Conservation (phyloP, 2,113 vertebrate species). For the Epinephelus moara region DNA sequence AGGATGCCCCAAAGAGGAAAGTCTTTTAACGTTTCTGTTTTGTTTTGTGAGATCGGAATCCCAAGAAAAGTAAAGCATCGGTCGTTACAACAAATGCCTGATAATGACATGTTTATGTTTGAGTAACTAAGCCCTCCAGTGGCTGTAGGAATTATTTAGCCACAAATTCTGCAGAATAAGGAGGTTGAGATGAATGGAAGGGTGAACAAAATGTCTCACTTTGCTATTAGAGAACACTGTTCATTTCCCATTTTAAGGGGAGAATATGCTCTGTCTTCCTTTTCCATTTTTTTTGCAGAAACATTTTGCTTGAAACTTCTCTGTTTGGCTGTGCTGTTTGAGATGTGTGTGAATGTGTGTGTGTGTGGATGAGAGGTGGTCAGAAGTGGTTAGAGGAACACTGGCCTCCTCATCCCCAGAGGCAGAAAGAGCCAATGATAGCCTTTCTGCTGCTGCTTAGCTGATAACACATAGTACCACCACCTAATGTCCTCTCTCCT, state of each 20-base stretch:
- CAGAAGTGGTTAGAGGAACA: slow-evolving; percentile 75
- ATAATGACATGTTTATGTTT: too few relatives aligned
- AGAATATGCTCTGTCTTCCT: not conserved
- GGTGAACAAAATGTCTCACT: too few relatives aligned
- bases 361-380: slow-evolving; percentile 52
- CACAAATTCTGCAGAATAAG: too few relatives aligned
- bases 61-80: too few relatives aligned
- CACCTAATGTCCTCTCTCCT: slow-evolving; percentile 69
- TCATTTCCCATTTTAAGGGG: not conserved
- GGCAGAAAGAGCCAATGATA: slow-evolving; percentile 64
- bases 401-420: slow-evolving; percentile 61
- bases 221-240: too few relatives aligned
- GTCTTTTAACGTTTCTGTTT: too few relatives aligned
- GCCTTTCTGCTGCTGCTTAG: slow-evolving; percentile 78
- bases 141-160: too few relatives aligned
- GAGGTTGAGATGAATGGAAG: too few relatives aligned
- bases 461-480: slow-evolving; percentile 78
- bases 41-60: too few relatives aligned
- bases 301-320: not conserved
- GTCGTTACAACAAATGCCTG: too few relatives aligned
- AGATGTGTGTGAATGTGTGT: not conserved
- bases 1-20: too few relatives aligned
- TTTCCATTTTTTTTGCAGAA: not conserved
- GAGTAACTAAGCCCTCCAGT: too few relatives aligned
- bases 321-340: not conserved